phyloP scores from a whole-genome alignment of 2,113 vertebrate species.

The Lethenteron reissneri region DNA sequence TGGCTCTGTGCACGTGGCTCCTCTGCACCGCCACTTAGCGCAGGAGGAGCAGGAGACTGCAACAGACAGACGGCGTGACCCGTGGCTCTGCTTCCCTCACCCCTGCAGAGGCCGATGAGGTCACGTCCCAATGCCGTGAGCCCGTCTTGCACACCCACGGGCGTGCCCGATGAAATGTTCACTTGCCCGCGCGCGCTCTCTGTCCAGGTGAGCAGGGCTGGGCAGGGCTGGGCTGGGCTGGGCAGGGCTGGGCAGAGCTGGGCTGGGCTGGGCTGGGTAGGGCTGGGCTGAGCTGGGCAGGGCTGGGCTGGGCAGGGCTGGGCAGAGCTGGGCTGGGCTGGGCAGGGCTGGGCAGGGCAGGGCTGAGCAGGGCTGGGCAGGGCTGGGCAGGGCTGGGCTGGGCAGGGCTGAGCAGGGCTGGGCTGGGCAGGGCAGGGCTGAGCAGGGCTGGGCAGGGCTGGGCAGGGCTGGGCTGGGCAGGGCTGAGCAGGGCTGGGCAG shows the following conservation, averaged over 20 bases:
- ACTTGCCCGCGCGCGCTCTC: too few relatives aligned
- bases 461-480: not conserved
- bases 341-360: not conserved
- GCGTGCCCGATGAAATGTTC: too few relatives aligned
- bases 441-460: not conserved
- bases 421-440: not conserved
- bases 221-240: not conserved
- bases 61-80: too few relatives aligned
- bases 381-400: not conserved
- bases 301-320: not conserved
- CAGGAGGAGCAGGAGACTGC: too few relatives aligned
- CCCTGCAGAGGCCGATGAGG: too few relatives aligned
- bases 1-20: too few relatives aligned
- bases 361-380: not conserved
- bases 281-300: not conserved
- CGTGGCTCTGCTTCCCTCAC: too few relatives aligned
- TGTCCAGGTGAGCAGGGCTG: too few relatives aligned
- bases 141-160: too few relatives aligned
- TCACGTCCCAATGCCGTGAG: too few relatives aligned
- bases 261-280: not conserved
- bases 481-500: conserved; percentile 1
- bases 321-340: not conserved
- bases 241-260: not conserved
- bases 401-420: not conserved
- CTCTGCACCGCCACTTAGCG: too few relatives aligned